Evolutionary conservation across 2,888 invertebrate genomes (phyloP).

Genomic region (Hoplodrina blanda): DNA sequence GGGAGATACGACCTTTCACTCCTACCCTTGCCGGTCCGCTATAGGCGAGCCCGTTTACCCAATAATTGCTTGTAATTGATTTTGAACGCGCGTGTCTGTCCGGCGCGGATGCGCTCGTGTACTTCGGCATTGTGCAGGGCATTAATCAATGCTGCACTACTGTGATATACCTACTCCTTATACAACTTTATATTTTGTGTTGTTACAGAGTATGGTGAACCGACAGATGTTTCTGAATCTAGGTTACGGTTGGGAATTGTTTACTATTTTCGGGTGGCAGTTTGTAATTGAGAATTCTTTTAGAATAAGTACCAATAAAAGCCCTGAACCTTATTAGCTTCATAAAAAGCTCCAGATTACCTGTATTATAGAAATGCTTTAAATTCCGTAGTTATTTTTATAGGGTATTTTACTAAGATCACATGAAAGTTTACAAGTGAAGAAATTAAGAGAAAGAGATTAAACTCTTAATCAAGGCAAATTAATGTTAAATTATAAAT

Average conservation of each 20-base stretch:
- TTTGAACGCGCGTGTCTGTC: slow-evolving; percentile 52
- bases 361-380: background rate
- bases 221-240: background rate
- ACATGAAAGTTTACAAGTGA: background rate
- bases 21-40: slow-evolving; percentile 47
- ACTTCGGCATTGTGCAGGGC: slow-evolving; percentile 38
- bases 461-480: background rate
- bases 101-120: slow-evolving; percentile 51
- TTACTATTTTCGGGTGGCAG: background rate
- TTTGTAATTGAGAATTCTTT: background rate
- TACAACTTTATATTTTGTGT: background rate
- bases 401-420: background rate
- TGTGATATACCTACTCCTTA: slow-evolving; percentile 1
- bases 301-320: background rate
- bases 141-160: slow-evolving; percentile 55
- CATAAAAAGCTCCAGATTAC: background rate
- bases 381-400: slow-evolving; percentile 6
- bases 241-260: background rate
- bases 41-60: slow-evolving; percentile 56
- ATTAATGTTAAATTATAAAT: slow-evolving; percentile 16
- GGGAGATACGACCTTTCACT: slow-evolving; percentile 62
- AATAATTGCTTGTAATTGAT: slow-evolving; percentile 67
- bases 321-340: background rate
- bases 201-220: slow-evolving; percentile 15
- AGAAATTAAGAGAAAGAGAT: background rate